These are phyloP conservation scores for Tolypeutes matacus DNA, from an alignment of 2,797 vertebrate genomes.

Conservation along the genomic window DNA sequence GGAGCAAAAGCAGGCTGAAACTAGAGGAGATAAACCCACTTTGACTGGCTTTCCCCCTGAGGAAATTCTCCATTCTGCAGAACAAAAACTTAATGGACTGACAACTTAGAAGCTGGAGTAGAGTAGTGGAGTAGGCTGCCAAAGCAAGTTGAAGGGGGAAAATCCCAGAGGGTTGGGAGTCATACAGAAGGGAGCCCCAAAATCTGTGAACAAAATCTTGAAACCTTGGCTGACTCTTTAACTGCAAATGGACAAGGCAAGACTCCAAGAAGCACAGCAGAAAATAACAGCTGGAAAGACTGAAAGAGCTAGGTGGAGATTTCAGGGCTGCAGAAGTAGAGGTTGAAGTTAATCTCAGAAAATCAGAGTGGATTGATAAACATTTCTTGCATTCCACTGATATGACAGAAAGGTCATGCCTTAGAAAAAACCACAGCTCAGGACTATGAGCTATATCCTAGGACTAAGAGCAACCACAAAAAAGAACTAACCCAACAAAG, in stretches of 20 bases:
- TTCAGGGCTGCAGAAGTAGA: background rate
- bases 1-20: background rate
- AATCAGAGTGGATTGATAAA: slow-evolving; percentile 11
- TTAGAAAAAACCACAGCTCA: background rate
- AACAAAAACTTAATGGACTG: background rate
- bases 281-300: slow-evolving; percentile 46
- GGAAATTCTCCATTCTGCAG: background rate
- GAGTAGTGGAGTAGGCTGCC: background rate
- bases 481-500: background rate
- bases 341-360: slow-evolving; percentile 27
- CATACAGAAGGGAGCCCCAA: background rate
- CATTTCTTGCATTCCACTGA: slow-evolving; percentile 9
- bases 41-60: background rate
- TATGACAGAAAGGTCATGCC: background rate
- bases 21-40: background rate
- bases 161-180: slow-evolving; percentile 15
- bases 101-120: slow-evolving; percentile 19
- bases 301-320: slow-evolving; percentile 28
- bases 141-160: slow-evolving; percentile 37
- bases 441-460: background rate
- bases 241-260: slow-evolving; percentile 52
- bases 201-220: slow-evolving; percentile 55
- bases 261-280: slow-evolving; percentile 51
- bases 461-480: background rate
- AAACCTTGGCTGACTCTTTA: slow-evolving; percentile 62